Evolutionary conservation across 1,140 invertebrate species (phyloP), one percentile per base, ranked within the genome.

Genomic region (Tenebrio molitor): DNA sequence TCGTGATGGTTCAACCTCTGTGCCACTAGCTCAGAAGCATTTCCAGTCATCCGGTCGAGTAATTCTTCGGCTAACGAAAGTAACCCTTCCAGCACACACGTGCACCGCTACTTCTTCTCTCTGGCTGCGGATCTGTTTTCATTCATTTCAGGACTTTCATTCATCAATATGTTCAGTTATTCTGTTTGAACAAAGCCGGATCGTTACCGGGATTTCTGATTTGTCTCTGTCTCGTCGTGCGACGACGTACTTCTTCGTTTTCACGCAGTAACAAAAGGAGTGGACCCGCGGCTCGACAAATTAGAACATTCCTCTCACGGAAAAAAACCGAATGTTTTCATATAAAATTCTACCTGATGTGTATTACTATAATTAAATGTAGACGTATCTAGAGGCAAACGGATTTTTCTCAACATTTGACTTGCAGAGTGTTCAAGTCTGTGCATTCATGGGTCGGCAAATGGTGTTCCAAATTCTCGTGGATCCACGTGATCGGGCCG

Each of bases 21-120:
- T 63, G 58, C 58, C 58, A 34, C 58, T 63, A 36, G 58, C 58
- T 63, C 64, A 66, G 64, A 66, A 66, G 64, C 64, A 42, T 66
- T 66, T 44, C 42, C 41, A 66, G 6, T 66, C 64, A 66, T 66
- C 64, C 64, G 64, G 64, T 66, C 44, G 39, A 65, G 34, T 42
- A 66, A 66, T 66, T 39, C 41, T 39, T 41, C 33, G 21, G 17
- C 12, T 15, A 36, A 41, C 16, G 41, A 41, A 66, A 66, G 23
- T 66, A 44, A 66, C 36, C 36, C 23, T 66, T 23, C 41, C 4
- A 66, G 64, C 64, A 66, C 12, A 41, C 62, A 62, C 44, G 16
- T 14, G 15, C 10, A 16, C 16, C 50, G 50, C 29, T 62, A n/a
- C 15, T 58, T 19, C 10, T 62, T 62, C 16, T n/a, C n/a, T 62